Evolutionary conservation across 2,797 vertebrate genomes (phyloP), one percentile per base, ranked within the genome.

Genomic region (Ammospiza maritima): DNA sequence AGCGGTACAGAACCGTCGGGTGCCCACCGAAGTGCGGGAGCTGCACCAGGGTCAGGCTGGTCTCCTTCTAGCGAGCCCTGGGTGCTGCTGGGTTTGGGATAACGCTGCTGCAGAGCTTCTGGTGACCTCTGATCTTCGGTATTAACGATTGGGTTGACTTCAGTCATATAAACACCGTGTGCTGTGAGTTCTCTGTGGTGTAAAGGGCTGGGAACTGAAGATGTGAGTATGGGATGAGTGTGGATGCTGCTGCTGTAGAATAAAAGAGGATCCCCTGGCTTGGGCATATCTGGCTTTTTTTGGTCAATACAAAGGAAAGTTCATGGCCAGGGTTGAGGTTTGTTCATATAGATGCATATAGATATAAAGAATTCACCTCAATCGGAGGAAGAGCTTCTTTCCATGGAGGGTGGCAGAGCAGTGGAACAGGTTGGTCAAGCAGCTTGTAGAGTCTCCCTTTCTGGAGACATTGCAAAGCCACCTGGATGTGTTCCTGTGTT

Each of bases 271-370:
- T 22, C 13, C 7, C 5, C 6, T 4, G 0, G 4, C 5, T 47
- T 13, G 26, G 30, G 50, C 23, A 0, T 10, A 1, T 7, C 9
- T 17, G 62, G 21, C 1, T 6, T 20, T 40, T 40, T 25, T 38
- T 34, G 34, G 21, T 58, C 54, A 7, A 2, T 7, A 1, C 1
- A 14, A 15, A 14, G 14, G 9, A 21, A 62, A 48, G 56, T 22
- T 73, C 6, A 3, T 8, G 34, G 32, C 15, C 61, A 23, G 42
- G 11, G 13, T 11, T 48, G 6, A 50, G 62, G 54, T 79, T 76
- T 67, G 60, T 8, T 0, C 1, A 0, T 4, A 0, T 21, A 8
- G 27, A 19, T 38, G 34, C 11, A 6, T 60, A 27, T 27, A 23
- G 22, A 9, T 57, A 18, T 11, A 26, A 76, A 44, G 16, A 38